A percentile compares a stretch with the other conserved stretches of the same genome.
phyloP scores from a whole-genome alignment of 2,888 invertebrate genomes.

The Drymonia ruficornis region DNA sequence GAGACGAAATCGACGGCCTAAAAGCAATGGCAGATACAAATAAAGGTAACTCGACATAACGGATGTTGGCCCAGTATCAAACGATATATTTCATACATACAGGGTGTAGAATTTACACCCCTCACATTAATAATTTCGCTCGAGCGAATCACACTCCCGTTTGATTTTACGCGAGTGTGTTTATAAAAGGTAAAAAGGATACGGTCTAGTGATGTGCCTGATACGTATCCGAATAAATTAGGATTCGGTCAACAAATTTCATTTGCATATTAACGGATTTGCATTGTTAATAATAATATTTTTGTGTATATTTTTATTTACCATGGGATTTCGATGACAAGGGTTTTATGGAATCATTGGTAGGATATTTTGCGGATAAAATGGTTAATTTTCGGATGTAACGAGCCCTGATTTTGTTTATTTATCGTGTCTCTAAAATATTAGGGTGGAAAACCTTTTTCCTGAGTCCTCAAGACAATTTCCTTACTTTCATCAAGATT shows the following conservation, averaged over 20 bases:
- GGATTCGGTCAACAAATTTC: conserved; percentile 27
- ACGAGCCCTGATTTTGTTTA: too few species aligned
- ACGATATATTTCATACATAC: conserved; percentile 32
- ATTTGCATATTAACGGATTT: conserved; percentile 9
- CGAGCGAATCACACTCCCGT: conserved; percentile 40
- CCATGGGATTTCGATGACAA: not conserved
- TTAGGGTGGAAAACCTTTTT: not conserved
- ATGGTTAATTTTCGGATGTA: too few species aligned
- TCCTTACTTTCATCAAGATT: not conserved
- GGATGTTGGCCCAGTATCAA: conserved; percentile 33
- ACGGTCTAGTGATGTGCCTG: conserved; percentile 31
- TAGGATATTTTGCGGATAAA: too few species aligned
- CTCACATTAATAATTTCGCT: conserved; percentile 51
- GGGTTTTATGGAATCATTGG: not conserved
- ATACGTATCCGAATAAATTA: conserved; percentile 17
- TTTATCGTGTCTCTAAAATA: too few species aligned
- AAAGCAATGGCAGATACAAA: conserved; percentile 4
- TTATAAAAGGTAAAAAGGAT: conserved; percentile 46
- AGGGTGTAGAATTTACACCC: conserved; percentile 25
- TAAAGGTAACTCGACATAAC: conserved; percentile 16
- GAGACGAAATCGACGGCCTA: too few species aligned
- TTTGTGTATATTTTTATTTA: not conserved
- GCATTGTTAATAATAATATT: not conserved
- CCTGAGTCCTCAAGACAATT: not conserved
- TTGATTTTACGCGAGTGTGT: conserved; percentile 48